Conservation (phyloP, 2,113 vertebrate genomes). For the Paradoxurus hermaphroditus region DNA sequence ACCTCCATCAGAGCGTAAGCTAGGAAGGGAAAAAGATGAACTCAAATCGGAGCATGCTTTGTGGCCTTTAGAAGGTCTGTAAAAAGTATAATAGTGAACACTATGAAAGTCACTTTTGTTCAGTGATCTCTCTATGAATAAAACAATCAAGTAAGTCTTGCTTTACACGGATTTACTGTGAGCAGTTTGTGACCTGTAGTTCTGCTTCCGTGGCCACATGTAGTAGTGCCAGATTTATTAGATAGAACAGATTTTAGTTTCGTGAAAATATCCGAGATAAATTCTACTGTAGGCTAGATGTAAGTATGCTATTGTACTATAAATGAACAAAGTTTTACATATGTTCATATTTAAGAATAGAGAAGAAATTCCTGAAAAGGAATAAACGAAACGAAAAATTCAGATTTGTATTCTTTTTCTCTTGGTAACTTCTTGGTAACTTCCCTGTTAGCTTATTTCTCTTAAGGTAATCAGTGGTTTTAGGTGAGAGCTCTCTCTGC, state of each 20-base stretch:
- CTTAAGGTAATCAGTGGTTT: background rate
- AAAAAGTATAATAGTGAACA: background rate
- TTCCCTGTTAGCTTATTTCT: constrained; percentile 5
- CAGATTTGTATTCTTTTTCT: background rate
- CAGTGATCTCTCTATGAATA: background rate
- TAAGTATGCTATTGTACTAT: constrained; percentile 20
- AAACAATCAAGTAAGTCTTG: background rate
- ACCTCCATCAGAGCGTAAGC: background rate
- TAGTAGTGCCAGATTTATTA: constrained; percentile 1
- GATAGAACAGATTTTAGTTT: constrained; percentile 20
- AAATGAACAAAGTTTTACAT: background rate
- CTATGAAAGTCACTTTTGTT: constrained; percentile 32
- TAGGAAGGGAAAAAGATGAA: constrained; percentile 10
- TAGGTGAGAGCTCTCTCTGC: constrained; percentile 7
- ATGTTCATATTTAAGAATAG: background rate
- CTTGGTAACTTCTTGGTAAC: background rate
- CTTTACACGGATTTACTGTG: background rate
- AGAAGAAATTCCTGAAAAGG: constrained; percentile 40
- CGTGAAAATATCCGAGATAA: background rate
- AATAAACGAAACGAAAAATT: background rate
- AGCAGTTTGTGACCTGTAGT: background rate
- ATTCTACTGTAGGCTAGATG: background rate
- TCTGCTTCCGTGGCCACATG: background rate
- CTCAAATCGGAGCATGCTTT: constrained; percentile 12
- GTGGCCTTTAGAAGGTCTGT: constrained; percentile 32